Evolutionary conservation across 2,113 vertebrate genomes (phyloP), one percentile per base, ranked within the genome.

Genomic region (Macquaria australasica): DNA sequence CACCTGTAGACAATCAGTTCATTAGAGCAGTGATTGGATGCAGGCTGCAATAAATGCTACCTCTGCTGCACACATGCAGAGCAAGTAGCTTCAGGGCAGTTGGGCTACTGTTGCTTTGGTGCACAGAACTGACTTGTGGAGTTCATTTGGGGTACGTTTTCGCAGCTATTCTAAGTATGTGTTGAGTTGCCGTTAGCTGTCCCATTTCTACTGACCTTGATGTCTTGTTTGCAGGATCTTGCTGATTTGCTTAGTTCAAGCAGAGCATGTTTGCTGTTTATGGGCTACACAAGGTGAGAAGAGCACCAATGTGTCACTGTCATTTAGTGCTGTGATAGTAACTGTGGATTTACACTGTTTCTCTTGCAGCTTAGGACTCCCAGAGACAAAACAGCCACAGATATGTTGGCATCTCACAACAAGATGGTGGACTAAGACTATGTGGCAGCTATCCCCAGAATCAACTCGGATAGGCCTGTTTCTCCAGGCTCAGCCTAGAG

Each of bases 81-180:
- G 64, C 15, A 45, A 77, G 82, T 43, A 37, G 62, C 25, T 55
- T 77, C 43, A 39, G 55, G 9, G 16, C 8, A 48, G 45, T 16
- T 23, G 20, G 41, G 83, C 39, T 25, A 3, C 68, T 83, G 73
- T 14, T 55, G n/a, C 31, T 31, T 41, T 51, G 5, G 48, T 8
- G 53, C 25, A 73, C 16, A 67, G 80, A 76, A 21, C 92, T 93
- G 92, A 78, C 66, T 91, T 74, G 80, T 90, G 92, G 92, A 81
- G 79, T 89, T 93, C 8, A 85, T 94, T 85, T 91, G 92, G 88
- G 86, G 93, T 94, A 39, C 60, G 87, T 82, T 31, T 14, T 8
- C 39, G 9, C 37, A 39, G 16, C 0, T 53, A 0, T 41, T 55
- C 8, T 20, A 0, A 11, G n/a, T n/a, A 3, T 2, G 6, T 58